A percentile compares a stretch with the other conserved stretches of the same genome.
Conservation (phyloP, 2,888 invertebrate genomes). For the Drosophila formosana region DNA sequence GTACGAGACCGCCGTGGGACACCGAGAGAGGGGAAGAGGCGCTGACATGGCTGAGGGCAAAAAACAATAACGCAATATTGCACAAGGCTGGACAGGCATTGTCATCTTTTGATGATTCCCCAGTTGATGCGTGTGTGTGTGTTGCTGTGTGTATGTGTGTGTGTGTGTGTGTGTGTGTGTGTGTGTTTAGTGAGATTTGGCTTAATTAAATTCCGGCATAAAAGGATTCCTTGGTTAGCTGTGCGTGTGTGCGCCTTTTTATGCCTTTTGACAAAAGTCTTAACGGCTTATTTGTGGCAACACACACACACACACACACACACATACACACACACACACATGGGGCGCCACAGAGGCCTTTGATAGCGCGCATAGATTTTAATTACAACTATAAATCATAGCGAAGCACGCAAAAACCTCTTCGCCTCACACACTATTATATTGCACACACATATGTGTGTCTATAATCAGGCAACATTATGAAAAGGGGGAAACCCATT, state of each 20-base stretch:
- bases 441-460: conserved; percentile 19
- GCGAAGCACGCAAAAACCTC: conserved; percentile 28
- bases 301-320: conserved; percentile 17
- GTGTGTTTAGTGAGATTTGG: conserved; percentile 71
- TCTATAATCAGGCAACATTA: conserved; percentile 14
- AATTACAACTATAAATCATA: conserved; percentile 76
- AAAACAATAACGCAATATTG: conserved; percentile 74
- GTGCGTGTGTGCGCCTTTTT: conserved; percentile 44
- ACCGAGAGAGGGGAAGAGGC: background rate
- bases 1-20: background rate
- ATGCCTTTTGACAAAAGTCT: conserved; percentile 76
- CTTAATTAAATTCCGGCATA: conserved; percentile 76
- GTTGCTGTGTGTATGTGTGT: conserved; percentile 20
- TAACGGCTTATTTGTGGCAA: conserved; percentile 64
- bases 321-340: conserved; percentile 14
- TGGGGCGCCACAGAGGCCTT: conserved; percentile 4
- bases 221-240: conserved; percentile 66
- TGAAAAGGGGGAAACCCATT: conserved; percentile 20
- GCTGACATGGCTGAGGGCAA: conserved; percentile 34
- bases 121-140: conserved; percentile 20
- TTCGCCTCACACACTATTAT: conserved; percentile 24
- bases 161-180: conserved; percentile 19
- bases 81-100: conserved; percentile 59
- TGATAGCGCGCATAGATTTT: conserved; percentile 64
- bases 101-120: conserved; percentile 63